Percentiles rank a stretch among this genome's conserved stretches.
Conservation (phyloP, 2,888 invertebrate genomes). For the Xanthostigma xanthostigma region DNA sequence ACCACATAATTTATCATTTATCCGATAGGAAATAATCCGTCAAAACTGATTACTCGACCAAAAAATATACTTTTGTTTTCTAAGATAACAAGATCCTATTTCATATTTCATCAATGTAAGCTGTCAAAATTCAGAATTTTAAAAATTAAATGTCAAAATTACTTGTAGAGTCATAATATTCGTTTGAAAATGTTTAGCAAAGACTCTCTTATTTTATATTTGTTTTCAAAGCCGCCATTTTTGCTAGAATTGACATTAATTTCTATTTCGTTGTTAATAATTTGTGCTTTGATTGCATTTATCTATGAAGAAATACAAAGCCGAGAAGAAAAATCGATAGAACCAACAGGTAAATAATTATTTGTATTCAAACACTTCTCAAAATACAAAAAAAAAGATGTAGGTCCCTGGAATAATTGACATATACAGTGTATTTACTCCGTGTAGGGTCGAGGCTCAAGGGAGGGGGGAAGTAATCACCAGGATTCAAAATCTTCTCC, state of each 20-base stretch:
- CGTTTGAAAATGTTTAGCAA: not conserved
- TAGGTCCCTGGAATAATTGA: not conserved
- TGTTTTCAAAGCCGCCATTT: not conserved
- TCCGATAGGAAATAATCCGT: too few relatives aligned
- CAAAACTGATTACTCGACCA: too few relatives aligned
- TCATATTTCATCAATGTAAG: not conserved
- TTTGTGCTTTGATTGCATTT: not conserved
- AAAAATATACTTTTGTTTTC: not conserved
- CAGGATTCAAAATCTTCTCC: too few relatives aligned
- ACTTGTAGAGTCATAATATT: not conserved
- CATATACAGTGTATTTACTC: not conserved
- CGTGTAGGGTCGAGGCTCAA: too few relatives aligned
- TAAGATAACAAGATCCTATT: not conserved
- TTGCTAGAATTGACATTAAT: not conserved
- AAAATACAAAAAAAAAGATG: not conserved
- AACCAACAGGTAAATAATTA: not conserved
- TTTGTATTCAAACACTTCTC: not conserved
- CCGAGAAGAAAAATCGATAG: not conserved
- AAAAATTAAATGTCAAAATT: not conserved
- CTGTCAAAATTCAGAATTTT: not conserved
- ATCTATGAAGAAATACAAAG: not conserved
- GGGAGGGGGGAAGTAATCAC: too few relatives aligned
- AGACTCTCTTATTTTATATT: not conserved
- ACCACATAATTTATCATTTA: too few relatives aligned
- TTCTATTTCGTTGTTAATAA: not conserved